Evolutionary conservation across 37 sponge, comb jelly and placozoan species (phyloP), one percentile per base, ranked within the genome.

Genomic region (Petrosia ficiformis): DNA sequence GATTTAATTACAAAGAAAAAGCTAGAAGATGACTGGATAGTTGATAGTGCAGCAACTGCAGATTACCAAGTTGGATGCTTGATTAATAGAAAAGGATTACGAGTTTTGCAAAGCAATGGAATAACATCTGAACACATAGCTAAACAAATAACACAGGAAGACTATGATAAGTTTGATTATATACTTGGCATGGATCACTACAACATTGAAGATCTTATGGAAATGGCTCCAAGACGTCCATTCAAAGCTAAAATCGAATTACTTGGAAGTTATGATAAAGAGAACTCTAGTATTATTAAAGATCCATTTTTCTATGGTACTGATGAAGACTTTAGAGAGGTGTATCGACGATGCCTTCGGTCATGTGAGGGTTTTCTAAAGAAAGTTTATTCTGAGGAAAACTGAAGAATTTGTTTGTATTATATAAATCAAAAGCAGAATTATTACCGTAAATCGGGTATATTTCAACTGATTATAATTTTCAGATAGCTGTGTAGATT

Each of bases 31-130:
- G 26, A 71, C n/a, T 84, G 85, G 85, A 65, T 11, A 1, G 73
- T 84, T 3, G 84, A 76, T 59, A 83, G 84, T n/a, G 75, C 84
- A 31, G 84, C 70, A 2, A 68, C 76, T 2, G 30, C 63, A 25
- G 36, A 36, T 1, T 83, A 58, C 39, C 57, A 83, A 16, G 67
- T 76, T 6, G 84, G 84, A 0, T 42, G 67, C 3, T 66, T 26
- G 0, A 76, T 77, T 2, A 77, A 83, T 48, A 22, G 39, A 0
- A 65, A 77, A 4, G 60, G 69, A 4, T 48, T 76, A 1, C 43
- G 40, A 24, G 59, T 71, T n/a, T 67, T 83, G n/a, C 24, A 34
- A 58, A 48, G 57, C 4, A 74, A 83, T 32, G 71, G 64, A 21
- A 35, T 83, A 28, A 59, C 2, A 52, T 39, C 37, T 8, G n/a